These are phyloP conservation scores for Artibeus jamaicensis DNA, from an alignment of 2,797 vertebrate species.

Conservation along the genomic window DNA sequence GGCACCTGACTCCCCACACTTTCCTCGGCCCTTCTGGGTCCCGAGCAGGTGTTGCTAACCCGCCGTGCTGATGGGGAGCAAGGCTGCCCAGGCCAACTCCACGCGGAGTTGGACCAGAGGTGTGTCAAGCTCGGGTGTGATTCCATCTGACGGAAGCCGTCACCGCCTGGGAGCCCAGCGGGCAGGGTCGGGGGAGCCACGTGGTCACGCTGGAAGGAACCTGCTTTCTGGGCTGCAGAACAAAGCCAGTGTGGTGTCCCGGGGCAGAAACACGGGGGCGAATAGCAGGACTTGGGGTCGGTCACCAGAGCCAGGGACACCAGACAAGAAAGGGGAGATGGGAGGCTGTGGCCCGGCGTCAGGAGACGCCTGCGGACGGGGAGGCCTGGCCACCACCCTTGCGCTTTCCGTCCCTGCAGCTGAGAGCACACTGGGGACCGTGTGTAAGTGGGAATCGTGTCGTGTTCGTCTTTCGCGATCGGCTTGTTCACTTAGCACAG, in stretches of 20 bases:
- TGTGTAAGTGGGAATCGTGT: accelerated
- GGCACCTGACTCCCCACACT: background rate
- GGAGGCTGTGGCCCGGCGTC: background rate
- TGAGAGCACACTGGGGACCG: background rate
- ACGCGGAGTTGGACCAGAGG: accelerated
- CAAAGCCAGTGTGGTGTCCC: background rate
- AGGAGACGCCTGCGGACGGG: background rate
- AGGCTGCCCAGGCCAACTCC: background rate
- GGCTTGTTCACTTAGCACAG: background rate
- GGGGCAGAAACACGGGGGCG: background rate
- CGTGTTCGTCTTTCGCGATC: background rate
- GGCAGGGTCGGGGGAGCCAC: background rate
- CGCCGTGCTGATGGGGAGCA: background rate
- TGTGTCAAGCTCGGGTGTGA: accelerated
- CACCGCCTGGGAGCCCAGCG: background rate
- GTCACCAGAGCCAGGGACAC: background rate
- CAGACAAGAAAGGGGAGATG: background rate
- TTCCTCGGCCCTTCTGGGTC: background rate
- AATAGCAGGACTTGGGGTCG: background rate
- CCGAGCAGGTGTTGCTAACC: background rate
- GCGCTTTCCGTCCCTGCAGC: background rate
- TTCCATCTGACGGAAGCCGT: background rate
- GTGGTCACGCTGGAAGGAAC: accelerated
- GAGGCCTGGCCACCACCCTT: background rate
- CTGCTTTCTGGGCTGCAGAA: background rate